Percentiles rank a stretch among this genome's conserved stretches.
Evolutionary conservation across 1,140 invertebrate genomes (phyloP).

Genomic region (Brachionus paranguensis): DNA sequence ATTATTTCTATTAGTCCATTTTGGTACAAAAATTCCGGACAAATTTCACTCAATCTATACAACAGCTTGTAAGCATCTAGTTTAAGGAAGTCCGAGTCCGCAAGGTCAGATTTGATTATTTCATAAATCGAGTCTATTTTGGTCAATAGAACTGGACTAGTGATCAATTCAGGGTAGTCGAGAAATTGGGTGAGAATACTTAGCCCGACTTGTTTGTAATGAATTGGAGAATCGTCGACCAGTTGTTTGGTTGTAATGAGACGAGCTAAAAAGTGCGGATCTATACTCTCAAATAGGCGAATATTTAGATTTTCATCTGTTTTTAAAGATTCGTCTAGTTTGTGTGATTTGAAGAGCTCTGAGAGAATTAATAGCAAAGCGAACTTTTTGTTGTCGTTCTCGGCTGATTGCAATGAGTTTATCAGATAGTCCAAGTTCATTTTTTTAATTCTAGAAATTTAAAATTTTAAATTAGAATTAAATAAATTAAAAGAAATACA

Average conservation of each 20-base stretch:
- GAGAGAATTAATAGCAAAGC: constrained; percentile 15
- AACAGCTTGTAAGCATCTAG: constrained; percentile 15
- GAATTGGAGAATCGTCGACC: constrained; percentile 13
- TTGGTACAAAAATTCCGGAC: constrained; percentile 20
- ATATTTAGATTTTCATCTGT: neutral
- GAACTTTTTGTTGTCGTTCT: constrained; percentile 35
- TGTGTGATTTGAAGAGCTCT: constrained; percentile 9
- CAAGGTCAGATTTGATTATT: neutral
- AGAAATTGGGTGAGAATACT: constrained; percentile 33
- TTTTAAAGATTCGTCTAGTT: neutral
- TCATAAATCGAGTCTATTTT: constrained; percentile 22
- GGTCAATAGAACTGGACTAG: constrained; percentile 6
- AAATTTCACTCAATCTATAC: constrained; percentile 1
- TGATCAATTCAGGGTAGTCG: constrained; percentile 3
- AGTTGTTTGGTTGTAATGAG: constrained; percentile 21
- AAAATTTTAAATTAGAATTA: neutral
- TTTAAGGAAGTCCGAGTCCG: neutral
- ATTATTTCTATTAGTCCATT: constrained; percentile 21
- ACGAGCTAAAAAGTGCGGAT: constrained; percentile 20
- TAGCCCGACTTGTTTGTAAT: constrained; percentile 8
- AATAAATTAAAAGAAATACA: too few relatives aligned
- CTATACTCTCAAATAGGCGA: constrained; percentile 11
- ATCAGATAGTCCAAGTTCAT: neutral
- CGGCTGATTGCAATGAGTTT: neutral
- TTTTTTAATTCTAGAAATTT: neutral